A percentile compares a stretch with the other conserved stretches of the same genome.
phyloP scores from a whole-genome alignment of 2,888 invertebrate species.

The Lithodes maja region DNA sequence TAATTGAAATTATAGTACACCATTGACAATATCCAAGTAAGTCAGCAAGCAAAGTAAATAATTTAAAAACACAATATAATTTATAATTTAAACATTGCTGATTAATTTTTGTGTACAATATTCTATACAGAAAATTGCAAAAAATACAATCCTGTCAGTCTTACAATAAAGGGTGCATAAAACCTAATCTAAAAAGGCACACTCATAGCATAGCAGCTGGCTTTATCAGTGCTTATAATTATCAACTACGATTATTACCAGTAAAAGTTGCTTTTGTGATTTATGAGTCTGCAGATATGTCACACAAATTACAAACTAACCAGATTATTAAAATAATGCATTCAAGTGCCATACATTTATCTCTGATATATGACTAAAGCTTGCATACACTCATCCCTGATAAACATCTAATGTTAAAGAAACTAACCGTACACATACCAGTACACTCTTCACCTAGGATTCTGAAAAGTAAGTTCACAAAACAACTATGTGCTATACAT shows the following conservation, averaged over 20 bases:
- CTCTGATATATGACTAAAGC: too few relatives aligned
- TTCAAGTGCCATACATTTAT: too few relatives aligned
- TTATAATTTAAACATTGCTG: neutral
- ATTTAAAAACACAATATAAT: neutral
- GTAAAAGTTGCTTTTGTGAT: neutral
- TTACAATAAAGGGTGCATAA: constrained; percentile 7
- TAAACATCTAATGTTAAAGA: too few relatives aligned
- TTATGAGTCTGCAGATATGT: neutral
- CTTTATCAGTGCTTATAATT: neutral
- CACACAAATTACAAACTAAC: too few relatives aligned
- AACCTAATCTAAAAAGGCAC: constrained; percentile 7
- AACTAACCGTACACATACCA: too few relatives aligned
- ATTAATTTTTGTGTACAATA: neutral
- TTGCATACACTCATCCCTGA: too few relatives aligned
- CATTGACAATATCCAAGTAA: neutral
- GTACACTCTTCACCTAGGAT: too few relatives aligned
- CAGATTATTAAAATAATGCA: too few relatives aligned
- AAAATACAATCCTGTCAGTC: neutral
- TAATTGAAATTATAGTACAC: too few relatives aligned
- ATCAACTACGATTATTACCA: neutral
- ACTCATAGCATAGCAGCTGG: constrained; percentile 9
- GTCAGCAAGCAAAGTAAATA: neutral
- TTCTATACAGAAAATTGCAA: neutral
- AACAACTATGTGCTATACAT: too few relatives aligned
- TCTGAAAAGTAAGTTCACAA: too few relatives aligned